A percentile compares a stretch with the other conserved stretches of the same genome.
These are phyloP conservation scores for Acrobeloides nanus DNA, from an alignment of 2,888 invertebrate genomes.

Conservation along the genomic window DNA sequence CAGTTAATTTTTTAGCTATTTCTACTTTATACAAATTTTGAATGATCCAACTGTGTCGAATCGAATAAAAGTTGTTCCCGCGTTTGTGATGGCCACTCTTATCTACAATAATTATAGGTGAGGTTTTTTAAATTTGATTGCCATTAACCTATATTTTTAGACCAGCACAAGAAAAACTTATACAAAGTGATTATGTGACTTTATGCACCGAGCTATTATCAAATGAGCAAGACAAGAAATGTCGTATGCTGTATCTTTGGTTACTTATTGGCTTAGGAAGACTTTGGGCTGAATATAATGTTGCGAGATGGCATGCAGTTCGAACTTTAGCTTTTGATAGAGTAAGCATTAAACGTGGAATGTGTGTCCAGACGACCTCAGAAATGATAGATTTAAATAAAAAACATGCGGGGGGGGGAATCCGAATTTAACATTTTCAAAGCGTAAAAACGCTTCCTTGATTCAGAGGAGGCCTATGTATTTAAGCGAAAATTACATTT, in stretches of 20 bases:
- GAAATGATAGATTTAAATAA: neutral
- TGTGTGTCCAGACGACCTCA: neutral
- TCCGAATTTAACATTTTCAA: too few species aligned
- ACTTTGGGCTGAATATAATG: slow-evolving; percentile 80
- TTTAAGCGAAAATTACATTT: too few species aligned
- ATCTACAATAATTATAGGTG: slow-evolving; percentile 69
- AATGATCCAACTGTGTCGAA: slow-evolving; percentile 75
- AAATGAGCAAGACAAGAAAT: slow-evolving; percentile 58
- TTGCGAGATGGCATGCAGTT: slow-evolving; percentile 78
- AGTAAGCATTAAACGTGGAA: slow-evolving; percentile 63
- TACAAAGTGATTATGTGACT: slow-evolving; percentile 69
- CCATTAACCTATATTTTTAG: slow-evolving; percentile 19
- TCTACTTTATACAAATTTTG: slow-evolving; percentile 73
- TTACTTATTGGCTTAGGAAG: slow-evolving; percentile 81
- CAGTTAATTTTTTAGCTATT: slow-evolving; percentile 24
- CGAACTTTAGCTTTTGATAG: slow-evolving; percentile 93
- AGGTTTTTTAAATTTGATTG: slow-evolving; percentile 9
- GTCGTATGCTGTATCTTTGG: slow-evolving; percentile 66
- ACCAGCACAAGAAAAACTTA: slow-evolving; percentile 66
- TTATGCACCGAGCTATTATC: slow-evolving; percentile 81
- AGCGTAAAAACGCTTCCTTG: too few species aligned
- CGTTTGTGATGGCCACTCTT: slow-evolving; percentile 86
- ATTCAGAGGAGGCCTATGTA: too few species aligned
- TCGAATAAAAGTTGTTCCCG: slow-evolving; percentile 82
- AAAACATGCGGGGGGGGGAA: neutral